A percentile compares a stretch with the other conserved stretches of the same genome.
Evolutionary conservation across 2,113 vertebrate genomes (phyloP).

Genomic region (Crocuta crocuta): DNA sequence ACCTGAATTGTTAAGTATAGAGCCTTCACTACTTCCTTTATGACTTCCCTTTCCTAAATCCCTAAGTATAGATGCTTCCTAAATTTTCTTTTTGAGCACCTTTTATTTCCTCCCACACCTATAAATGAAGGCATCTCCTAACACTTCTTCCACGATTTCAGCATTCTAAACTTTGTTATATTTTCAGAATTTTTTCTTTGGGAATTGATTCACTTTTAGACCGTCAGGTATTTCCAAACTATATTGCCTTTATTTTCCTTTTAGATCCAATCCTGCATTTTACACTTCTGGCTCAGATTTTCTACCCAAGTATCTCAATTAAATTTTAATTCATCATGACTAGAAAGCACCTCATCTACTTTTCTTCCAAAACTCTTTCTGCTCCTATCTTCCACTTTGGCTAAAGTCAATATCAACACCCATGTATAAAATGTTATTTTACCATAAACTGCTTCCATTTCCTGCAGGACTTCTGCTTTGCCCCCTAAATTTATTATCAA

Average conservation of each 20-base stretch:
- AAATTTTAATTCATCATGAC: not conserved
- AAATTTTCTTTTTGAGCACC: not conserved
- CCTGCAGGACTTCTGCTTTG: not conserved
- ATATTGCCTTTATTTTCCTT: not conserved
- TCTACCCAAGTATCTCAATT: not conserved
- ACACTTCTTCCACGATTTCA: not conserved
- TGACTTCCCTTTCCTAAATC: not conserved
- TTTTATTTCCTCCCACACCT: not conserved
- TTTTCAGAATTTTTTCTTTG: not conserved
- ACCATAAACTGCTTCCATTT: not conserved
- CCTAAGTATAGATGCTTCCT: not conserved
- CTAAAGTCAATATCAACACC: not conserved
- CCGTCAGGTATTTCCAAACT: not conserved
- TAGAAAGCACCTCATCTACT: not conserved
- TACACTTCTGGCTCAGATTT: not conserved
- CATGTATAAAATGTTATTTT: not conserved
- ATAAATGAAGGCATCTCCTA: not conserved
- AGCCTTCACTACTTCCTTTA: not conserved
- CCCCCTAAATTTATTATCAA: not conserved
- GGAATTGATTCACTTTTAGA: not conserved
- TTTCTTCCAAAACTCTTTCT: not conserved
- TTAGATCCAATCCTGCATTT: not conserved
- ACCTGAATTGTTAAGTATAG: not conserved
- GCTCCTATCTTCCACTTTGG: not conserved
- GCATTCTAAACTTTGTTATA: not conserved